Evolutionary conservation across 2,113 vertebrate species (phyloP), one percentile per base, ranked within the genome.

Genomic region (Passerina amoena): DNA sequence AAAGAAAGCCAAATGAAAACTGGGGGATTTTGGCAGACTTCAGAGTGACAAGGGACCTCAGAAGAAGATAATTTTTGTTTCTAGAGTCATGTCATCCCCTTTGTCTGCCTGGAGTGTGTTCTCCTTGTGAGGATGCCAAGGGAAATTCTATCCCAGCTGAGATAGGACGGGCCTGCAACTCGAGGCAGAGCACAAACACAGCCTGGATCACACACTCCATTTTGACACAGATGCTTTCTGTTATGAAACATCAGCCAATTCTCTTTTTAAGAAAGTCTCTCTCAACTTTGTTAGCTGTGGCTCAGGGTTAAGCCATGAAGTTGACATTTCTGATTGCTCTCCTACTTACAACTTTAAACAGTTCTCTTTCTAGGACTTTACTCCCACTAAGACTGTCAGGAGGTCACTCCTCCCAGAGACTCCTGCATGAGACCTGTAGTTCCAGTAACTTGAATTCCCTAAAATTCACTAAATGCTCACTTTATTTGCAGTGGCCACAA

Each of bases 371-470:
- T 31, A 80, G 25, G 51, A 63, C 12, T 86, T 70, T 64, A 35
- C 72, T 92, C 35, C 47, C 0, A 0, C 66, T 86, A 81, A 69
- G 61, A 81, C 21, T 70, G 30, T 68, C 23, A 73, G 28, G 56
- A 89, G 22, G 17, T 48, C 15, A 28, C 38, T 66, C 35, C 64
- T 86, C 30, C 33, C 10, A 27, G 42, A 27, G 42, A 76, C 20
- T 82, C 48, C 30, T 0, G 1, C 6, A 6, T 14, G 53, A 86
- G 6, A 79, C 14, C 19, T 56, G 3, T 1, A 84, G 1, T 60
- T 85, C 82, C 31, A 60, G 5, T 16, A 72, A 88, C 48, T 38
- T 11, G 27, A 24, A 24, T 48, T 14, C 24, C 48, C 42, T 37
- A 59, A 61, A 53, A 86, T 0, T 22, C 23, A 9, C 31, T 20